Conservation (phyloP, 2,888 invertebrate genomes). For the Electrophaes corylata region DNA sequence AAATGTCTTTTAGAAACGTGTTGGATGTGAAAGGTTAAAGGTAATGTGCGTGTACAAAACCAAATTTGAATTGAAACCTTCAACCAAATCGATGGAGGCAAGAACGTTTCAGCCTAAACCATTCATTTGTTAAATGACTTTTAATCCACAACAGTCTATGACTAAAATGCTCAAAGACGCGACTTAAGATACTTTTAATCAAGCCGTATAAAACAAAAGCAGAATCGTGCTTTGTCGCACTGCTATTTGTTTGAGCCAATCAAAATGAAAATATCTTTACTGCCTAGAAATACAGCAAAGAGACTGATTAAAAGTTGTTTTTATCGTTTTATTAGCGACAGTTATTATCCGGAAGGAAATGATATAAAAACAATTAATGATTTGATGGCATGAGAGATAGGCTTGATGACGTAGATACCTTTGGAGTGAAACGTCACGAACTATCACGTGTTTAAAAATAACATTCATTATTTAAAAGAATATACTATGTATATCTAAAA, state of each 20-base stretch:
- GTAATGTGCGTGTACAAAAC: constrained; percentile 40
- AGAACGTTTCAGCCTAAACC: neutral
- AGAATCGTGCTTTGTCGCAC: neutral
- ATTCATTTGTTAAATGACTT: neutral
- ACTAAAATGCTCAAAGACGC: no score
- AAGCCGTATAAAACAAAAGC: constrained; percentile 1
- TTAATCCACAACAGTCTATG: no score
- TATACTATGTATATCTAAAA: no score
- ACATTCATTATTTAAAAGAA: no score
- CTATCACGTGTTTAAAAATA: no score
- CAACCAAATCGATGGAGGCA: neutral
- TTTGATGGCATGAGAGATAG: neutral
- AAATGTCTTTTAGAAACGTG: constrained; percentile 74
- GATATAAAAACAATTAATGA: constrained; percentile 1
- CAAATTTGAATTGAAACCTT: constrained; percentile 21
- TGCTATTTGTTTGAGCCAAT: constrained; percentile 13
- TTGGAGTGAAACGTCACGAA: no score
- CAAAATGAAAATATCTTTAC: constrained; percentile 16
- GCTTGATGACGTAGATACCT: neutral
- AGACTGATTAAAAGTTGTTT: constrained; percentile 77
- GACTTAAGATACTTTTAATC: neutral
- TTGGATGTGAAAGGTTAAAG: constrained; percentile 52
- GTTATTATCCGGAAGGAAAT: constrained; percentile 44
- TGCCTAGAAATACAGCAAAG: constrained; percentile 59
- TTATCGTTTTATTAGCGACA: constrained; percentile 58